Percentiles rank a stretch among this genome's conserved stretches.
These are phyloP conservation scores for Drosophila oshimai DNA, from an alignment of 1,140 invertebrate species.

Conservation along the genomic window DNA sequence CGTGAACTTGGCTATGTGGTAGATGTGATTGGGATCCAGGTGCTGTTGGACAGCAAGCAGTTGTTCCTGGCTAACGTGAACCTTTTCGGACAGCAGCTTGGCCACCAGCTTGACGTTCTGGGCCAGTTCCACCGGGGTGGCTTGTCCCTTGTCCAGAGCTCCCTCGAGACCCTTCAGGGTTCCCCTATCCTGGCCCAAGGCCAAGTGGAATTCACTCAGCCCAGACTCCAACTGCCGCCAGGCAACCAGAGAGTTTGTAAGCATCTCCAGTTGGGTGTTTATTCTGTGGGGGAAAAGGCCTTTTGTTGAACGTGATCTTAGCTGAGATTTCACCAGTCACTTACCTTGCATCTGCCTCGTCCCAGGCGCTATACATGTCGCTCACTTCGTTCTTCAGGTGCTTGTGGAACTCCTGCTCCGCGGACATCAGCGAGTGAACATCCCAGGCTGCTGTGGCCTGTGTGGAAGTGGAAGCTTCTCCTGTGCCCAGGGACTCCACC, in stretches of 20 bases:
- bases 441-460: slow-evolving; percentile 72
- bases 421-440: slow-evolving; percentile 61
- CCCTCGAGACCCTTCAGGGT: slow-evolving; percentile 86
- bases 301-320: background rate
- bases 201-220: slow-evolving; percentile 86
- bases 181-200: slow-evolving; percentile 86
- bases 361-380: slow-evolving; percentile 90
- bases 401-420: slow-evolving; percentile 83
- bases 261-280: slow-evolving; percentile 71
- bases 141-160: slow-evolving; percentile 85
- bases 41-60: slow-evolving; percentile 72
- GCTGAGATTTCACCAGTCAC: slow-evolving; percentile 3
- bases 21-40: slow-evolving; percentile 74
- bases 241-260: slow-evolving; percentile 83
- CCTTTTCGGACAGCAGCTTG: slow-evolving; percentile 87
- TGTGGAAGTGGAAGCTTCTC: slow-evolving; percentile 18
- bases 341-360: slow-evolving; percentile 90
- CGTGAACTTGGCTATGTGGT: slow-evolving; percentile 80
- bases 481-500: slow-evolving; percentile 42
- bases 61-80: slow-evolving; percentile 83
- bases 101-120: slow-evolving; percentile 87
- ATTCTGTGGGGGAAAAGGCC: slow-evolving; percentile 40
- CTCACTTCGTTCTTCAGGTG: slow-evolving; percentile 89
- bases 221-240: slow-evolving; percentile 87
- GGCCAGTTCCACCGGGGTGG: slow-evolving; percentile 85